Conservation (phyloP, 2,113 vertebrate species). For the Accipiter virgatus region DNA sequence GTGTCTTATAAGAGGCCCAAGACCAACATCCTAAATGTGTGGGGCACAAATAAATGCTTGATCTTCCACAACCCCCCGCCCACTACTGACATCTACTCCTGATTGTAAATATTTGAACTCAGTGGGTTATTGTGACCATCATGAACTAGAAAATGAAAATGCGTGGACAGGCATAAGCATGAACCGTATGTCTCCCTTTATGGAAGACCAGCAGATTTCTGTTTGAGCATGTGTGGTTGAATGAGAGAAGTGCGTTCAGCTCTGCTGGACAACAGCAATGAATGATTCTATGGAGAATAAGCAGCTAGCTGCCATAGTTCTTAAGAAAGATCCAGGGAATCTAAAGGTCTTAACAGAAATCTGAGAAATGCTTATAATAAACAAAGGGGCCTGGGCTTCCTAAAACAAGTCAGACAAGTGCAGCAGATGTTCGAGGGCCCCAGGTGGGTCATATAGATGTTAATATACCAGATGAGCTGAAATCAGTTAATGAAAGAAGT, state of each 20-base stretch:
- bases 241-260: neutral
- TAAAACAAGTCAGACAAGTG: neutral
- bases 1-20: neutral
- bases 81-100: neutral
- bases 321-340: neutral
- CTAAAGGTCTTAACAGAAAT: neutral
- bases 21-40: neutral
- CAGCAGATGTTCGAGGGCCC: slow-evolving; percentile 6
- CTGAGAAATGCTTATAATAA: neutral
- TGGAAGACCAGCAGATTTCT: neutral
- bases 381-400: neutral
- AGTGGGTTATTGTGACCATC: neutral
- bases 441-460: slow-evolving; percentile 25
- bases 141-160: neutral
- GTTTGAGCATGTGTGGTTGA: neutral
- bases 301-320: neutral
- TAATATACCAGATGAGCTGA: slow-evolving; percentile 45
- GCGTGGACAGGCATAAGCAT: neutral
- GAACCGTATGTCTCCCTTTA: neutral
- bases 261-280: neutral
- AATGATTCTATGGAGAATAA: neutral
- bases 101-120: neutral
- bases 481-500: slow-evolving; percentile 30
- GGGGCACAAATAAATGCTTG: neutral
- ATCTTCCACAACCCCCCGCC: neutral